These are phyloP conservation scores for Drosophila takahashii DNA, from an alignment of 1,140 invertebrate species.

Conservation along the genomic window DNA sequence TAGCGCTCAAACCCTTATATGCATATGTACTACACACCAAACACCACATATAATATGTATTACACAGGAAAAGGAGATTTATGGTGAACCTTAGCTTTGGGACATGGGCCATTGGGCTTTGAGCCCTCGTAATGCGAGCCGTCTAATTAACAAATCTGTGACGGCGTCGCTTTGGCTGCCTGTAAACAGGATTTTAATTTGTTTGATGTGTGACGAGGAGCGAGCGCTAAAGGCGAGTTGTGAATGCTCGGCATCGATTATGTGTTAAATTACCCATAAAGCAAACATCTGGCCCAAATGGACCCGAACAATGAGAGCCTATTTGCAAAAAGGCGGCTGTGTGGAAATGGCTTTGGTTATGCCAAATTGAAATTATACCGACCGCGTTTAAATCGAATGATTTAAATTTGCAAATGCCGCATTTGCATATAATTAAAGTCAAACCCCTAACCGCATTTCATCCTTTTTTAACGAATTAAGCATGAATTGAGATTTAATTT, in stretches of 20 bases:
- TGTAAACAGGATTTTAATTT: constrained; percentile 65
- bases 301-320: constrained; percentile 40
- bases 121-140: constrained; percentile 46
- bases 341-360: constrained; percentile 14
- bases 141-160: constrained; percentile 66
- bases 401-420: constrained; percentile 6
- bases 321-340: constrained; percentile 22
- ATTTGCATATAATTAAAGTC: background rate
- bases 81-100: constrained; percentile 21
- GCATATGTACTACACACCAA: constrained; percentile 6
- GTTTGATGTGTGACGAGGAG: constrained; percentile 40
- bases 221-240: constrained; percentile 10
- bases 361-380: constrained; percentile 20
- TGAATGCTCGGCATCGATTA: constrained; percentile 62
- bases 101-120: constrained; percentile 22
- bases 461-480: background rate
- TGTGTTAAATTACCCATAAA: constrained; percentile 76
- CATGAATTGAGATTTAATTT: background rate
- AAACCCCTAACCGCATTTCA: background rate
- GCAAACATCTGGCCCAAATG: constrained; percentile 56
- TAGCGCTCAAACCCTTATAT: constrained; percentile 3
- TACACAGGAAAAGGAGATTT: constrained; percentile 24
- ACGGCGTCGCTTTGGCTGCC: constrained; percentile 53
- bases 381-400: constrained; percentile 12
- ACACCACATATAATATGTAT: background rate